Conservation (phyloP, 2,113 vertebrate species). For the Entelurus aequoreus region DNA sequence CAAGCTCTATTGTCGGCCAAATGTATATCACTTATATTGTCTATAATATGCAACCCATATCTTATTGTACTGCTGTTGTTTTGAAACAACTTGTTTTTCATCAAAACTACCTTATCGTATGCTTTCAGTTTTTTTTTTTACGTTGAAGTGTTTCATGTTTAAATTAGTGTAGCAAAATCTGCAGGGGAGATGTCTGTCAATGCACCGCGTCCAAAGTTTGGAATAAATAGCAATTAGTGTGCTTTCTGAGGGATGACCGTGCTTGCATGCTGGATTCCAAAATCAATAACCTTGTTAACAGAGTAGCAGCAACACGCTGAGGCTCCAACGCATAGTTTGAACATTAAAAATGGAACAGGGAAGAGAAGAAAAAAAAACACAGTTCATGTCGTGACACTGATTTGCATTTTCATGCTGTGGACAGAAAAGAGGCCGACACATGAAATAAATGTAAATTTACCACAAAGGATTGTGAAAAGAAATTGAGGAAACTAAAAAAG, state of each 20-base stretch:
- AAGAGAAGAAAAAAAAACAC: constrained; percentile 27
- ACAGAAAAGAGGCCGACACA: constrained; percentile 9
- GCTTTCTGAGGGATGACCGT: constrained; percentile 31
- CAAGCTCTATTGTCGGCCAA: no score
- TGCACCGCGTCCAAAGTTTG: constrained; percentile 15
- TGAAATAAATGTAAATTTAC: background rate
- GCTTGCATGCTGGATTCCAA: constrained; percentile 37
- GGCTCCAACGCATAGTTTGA: constrained; percentile 42
- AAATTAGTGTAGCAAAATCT: constrained; percentile 10
- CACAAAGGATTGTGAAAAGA: background rate
- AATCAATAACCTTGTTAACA: constrained; percentile 64
- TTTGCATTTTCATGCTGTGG: constrained; percentile 29
- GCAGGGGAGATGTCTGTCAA: constrained; percentile 20
- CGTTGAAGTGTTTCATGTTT: constrained; percentile 2
- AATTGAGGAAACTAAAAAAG: background rate
- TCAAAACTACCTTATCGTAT: constrained; percentile 10
- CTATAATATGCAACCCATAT: background rate
- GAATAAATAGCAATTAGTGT: constrained; percentile 52
- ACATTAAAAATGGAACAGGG: constrained; percentile 2
- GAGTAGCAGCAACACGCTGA: constrained; percentile 28
- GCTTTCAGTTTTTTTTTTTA: constrained; percentile 8
- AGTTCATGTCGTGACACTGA: constrained; percentile 29
- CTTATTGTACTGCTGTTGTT: background rate
- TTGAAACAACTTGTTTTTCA: constrained; percentile 13
- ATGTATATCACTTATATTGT: no score